Percentiles rank a stretch among this genome's conserved stretches.
Evolutionary conservation across 2,113 vertebrate species (phyloP).

Genomic region (Gymnarchus niloticus): DNA sequence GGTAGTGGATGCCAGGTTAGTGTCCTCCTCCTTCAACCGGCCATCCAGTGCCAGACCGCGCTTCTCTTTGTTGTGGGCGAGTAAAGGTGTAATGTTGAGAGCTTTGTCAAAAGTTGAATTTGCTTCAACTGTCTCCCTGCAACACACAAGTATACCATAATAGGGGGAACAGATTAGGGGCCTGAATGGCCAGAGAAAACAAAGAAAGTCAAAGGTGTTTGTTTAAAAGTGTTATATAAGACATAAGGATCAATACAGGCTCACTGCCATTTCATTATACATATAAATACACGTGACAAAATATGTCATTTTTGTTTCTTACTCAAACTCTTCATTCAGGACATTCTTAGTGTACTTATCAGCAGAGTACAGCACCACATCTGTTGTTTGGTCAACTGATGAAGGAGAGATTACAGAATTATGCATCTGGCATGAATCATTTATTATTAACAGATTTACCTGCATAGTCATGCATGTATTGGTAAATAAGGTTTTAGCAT

Average conservation of each 20-base stretch:
- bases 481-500: background rate
- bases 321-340: constrained; percentile 73
- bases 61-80: constrained; percentile 73
- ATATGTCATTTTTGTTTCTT: constrained; percentile 35
- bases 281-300: background rate
- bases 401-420: constrained; percentile 5
- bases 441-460: background rate
- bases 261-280: background rate
- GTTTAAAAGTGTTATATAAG: background rate
- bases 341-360: constrained; percentile 84
- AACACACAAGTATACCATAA: background rate
- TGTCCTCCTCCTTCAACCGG: constrained; percentile 83
- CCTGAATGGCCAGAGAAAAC: background rate
- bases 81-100: constrained; percentile 60
- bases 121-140: constrained; percentile 73
- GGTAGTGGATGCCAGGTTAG: constrained; percentile 84
- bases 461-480: background rate
- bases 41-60: constrained; percentile 79
- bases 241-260: background rate
- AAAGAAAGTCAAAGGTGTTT: background rate
- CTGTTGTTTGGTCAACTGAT: constrained; percentile 81
- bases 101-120: constrained; percentile 67
- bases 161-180: background rate
- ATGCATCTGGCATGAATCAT: background rate
- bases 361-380: constrained; percentile 83